Evolutionary conservation across 2,113 vertebrate species (phyloP), one percentile per base, ranked within the genome.

Genomic region (Atlantisia rogersi): DNA sequence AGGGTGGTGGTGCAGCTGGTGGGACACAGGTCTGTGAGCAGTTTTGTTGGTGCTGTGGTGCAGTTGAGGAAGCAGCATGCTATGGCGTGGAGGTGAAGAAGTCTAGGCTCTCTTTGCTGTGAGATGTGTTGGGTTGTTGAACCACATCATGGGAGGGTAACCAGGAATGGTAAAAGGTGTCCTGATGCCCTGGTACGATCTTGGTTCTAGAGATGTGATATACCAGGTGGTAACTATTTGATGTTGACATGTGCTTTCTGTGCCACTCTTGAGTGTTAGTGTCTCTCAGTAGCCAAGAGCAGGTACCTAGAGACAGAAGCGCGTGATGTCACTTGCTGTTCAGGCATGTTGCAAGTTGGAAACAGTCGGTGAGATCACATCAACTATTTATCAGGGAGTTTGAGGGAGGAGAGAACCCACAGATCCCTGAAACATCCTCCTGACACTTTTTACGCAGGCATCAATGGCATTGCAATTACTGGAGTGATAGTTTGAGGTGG

Each of bases 151-250:
- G 16, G 37, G n/a, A 80, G 31, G 22, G 2, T 22, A 29, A 12
- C 13, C 1, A 0, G 50, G 21, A 52, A 52, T 21, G 10, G 22
- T 0, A 0, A 5, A 1, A 4, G 1, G 55, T 6, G 11, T 62
- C 37, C 46, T 37, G 44, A 14, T 88, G 76, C 21, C 28, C 11
- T 62, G 28, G 5, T 44, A 26, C 76, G 44, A 42, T 42, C 86
- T n/a, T 62, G 39, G 21, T 89, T 78, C 58, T 75, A 48, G 62
- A 81, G 46, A 46, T 6, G 8, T 0, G 1, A 0, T 64, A 17
- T 6, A 4, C 37, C 18, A 44, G 6, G 8, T 56, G 25, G 20
- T 42, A 77, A 21, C 50, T 58, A 0, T 62, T n/a, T 22, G 63
- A 29, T 76, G 52, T 70, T 92, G n/a, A 7, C 52, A 2, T 1